Evolutionary conservation across 2,888 invertebrate species (phyloP).

Genomic region (Eilema caniola): DNA sequence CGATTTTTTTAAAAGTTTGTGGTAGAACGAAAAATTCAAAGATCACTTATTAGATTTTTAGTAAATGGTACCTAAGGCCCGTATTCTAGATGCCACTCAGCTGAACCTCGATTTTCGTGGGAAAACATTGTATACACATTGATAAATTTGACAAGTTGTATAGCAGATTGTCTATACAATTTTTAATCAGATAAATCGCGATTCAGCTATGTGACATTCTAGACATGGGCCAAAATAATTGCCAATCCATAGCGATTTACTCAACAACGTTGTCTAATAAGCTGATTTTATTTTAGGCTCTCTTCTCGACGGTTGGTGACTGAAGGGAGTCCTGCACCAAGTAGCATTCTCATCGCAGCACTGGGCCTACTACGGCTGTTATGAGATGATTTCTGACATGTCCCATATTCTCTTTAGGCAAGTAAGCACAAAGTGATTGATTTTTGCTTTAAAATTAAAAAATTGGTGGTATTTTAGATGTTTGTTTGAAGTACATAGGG

Average conservation of each 20-base stretch:
- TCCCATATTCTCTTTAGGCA: not conserved
- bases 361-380: not conserved
- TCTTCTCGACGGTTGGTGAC: not conserved
- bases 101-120: too few species aligned
- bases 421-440: not conserved
- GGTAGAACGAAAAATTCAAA: too few species aligned
- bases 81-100: too few species aligned
- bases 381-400: not conserved
- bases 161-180: too few species aligned
- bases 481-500: not conserved
- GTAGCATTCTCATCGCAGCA: not conserved
- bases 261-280: not conserved
- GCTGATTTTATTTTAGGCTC: not conserved
- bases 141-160: too few species aligned
- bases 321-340: not conserved
- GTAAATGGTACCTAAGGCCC: too few species aligned
- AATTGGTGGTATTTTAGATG: not conserved
- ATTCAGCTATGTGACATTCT: too few species aligned
- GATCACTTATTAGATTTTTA: too few species aligned
- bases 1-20: too few species aligned
- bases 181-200: too few species aligned
- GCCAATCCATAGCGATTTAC: not conserved
- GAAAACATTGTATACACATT: too few species aligned
- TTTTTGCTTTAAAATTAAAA: not conserved
- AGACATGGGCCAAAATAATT: too few species aligned